phyloP scores from a whole-genome alignment of 2,888 invertebrate genomes.

The Pandemis corylana region DNA sequence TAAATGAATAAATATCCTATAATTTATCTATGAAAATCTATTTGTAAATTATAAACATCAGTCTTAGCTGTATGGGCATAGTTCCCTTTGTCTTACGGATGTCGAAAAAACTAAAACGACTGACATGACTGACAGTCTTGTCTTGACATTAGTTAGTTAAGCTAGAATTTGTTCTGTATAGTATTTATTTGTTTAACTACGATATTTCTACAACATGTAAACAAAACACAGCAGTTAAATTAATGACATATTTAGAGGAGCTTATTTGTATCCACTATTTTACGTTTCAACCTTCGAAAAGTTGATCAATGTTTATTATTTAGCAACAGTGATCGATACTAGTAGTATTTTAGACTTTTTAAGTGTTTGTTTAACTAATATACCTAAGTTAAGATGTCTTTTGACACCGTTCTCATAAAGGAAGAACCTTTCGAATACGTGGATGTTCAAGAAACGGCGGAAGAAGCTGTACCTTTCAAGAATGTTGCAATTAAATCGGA shows the following conservation, averaged over 20 bases:
- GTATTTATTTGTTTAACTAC: neutral
- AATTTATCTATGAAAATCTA: too few species aligned
- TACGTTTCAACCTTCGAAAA: neutral
- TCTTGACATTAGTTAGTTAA: too few species aligned
- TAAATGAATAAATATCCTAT: too few species aligned
- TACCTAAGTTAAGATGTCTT: conserved; percentile 1
- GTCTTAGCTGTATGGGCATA: neutral
- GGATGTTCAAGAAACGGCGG: neutral
- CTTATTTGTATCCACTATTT: neutral
- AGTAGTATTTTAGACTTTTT: neutral
- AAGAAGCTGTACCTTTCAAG: neutral
- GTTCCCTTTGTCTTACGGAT: neutral
- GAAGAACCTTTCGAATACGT: conserved; percentile 1
- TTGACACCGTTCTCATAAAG: conserved; percentile 12
- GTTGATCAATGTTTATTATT: neutral
- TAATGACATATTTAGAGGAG: neutral
- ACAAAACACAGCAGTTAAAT: neutral
- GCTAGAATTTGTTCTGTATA: neutral
- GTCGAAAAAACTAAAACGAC: neutral
- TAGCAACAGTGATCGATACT: neutral
- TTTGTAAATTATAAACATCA: too few species aligned
- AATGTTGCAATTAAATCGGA: conserved; percentile 1
- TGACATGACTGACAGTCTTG: too few species aligned
- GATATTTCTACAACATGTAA: neutral
- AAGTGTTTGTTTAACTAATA: neutral